These are phyloP conservation scores for Heliconius cydno DNA, from an alignment of 2,888 invertebrate species.

Conservation along the genomic window DNA sequence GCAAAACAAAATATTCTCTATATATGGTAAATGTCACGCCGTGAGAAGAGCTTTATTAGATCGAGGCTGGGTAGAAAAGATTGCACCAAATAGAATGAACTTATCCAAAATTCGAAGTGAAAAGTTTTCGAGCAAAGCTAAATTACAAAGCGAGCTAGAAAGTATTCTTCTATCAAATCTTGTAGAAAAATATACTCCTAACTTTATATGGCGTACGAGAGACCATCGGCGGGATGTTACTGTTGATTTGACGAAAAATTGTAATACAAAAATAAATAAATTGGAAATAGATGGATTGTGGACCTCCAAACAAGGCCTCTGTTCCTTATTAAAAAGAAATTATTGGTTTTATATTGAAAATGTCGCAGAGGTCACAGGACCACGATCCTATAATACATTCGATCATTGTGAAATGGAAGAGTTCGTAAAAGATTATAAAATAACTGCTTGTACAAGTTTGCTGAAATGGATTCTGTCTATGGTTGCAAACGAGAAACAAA, in stretches of 20 bases:
- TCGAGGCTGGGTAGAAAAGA: conserved; percentile 89
- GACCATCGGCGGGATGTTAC: conserved; percentile 55
- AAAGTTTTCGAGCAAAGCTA: conserved; percentile 54
- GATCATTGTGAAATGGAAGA: conserved; percentile 82
- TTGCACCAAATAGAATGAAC: conserved; percentile 72
- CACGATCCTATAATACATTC: conserved; percentile 87
- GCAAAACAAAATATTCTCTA: conserved; percentile 80
- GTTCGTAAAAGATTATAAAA: conserved; percentile 88
- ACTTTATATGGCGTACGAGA: conserved; percentile 71
- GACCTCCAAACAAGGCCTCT: conserved; percentile 78
- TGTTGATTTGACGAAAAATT: conserved; percentile 61
- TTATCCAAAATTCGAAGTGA: conserved; percentile 66
- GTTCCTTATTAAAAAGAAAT: conserved; percentile 82
- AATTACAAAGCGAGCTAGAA: conserved; percentile 66
- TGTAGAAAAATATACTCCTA: conserved; percentile 65
- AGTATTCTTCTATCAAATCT: conserved; percentile 71
- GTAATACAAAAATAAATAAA: conserved; percentile 66
- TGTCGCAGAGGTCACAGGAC: conserved; percentile 86
- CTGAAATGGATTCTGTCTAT: conserved; percentile 84
- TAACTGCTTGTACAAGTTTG: conserved; percentile 90
- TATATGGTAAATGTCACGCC: conserved; percentile 79
- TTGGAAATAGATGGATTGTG: conserved; percentile 68
- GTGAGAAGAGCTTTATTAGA: conserved; percentile 84
- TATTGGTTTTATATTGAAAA: conserved; percentile 86
- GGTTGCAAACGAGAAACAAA: conserved; percentile 66